Base-by-base conservation (phyloP, 2,888 invertebrate species). In the Aricia artaxerxes region DNA sequence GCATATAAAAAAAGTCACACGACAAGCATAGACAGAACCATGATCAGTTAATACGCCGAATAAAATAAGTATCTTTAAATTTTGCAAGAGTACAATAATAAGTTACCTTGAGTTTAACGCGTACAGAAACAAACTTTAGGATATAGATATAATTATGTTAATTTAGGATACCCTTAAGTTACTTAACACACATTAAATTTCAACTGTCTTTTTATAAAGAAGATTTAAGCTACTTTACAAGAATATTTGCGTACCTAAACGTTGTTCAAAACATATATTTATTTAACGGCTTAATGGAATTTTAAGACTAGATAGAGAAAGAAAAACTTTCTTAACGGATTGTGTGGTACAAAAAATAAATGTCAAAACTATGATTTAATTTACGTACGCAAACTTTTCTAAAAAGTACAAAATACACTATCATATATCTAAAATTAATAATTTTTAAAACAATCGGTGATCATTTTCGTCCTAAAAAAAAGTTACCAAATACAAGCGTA, bases 401-500 rank as follows among this genome's bases (percentile, higher is more conserved):
- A 78, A 31, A 31, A 16, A 76, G 53, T 57, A 76, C 4, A 75
- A 44, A 75, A 5, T 75, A 49, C 24, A 49, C 40, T 24, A 49
- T 49, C 13, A 75, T 69, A 57, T 69, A 69, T 69, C 79, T 81
- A 80, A 35, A 78, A 64, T 78, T 83, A 82, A 82, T 78, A 83
- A 82, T 84, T 84, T 82, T 80, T 78, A 81, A 83, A 79, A 83
- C 80, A 81, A 86, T 92, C 92, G 92, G 92, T 92, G 92, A 91
- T 90, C 89, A 88, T 85, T 85, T 88, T 92, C 92, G 92, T 92
- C 92, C 91, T 87, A 84, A 83, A 4, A 38, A 57, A 78, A 60
- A 73, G 53, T 57, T 57, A 72, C 72, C 72, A 73, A 78, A 57
- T 73, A 38, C 38, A 53, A 38, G n/a, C 73, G 40, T 57, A 73